phyloP scores from a whole-genome alignment of 2,113 vertebrate genomes.

The Numenius arquata region DNA sequence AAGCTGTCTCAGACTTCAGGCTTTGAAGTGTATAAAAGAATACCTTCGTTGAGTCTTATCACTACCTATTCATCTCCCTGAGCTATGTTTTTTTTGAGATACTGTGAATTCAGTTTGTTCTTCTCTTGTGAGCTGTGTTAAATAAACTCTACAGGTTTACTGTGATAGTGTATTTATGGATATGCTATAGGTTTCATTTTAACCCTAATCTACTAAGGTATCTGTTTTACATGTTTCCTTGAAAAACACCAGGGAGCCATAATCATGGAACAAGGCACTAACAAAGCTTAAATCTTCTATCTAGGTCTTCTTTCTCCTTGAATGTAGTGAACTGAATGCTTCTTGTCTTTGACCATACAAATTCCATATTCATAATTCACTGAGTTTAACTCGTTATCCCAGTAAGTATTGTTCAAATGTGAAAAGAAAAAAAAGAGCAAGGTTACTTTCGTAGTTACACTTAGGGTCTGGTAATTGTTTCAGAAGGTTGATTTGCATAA shows the following conservation, averaged over 20 bases:
- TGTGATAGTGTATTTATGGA: neutral
- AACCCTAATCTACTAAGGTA: neutral
- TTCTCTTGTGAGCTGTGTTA: neutral
- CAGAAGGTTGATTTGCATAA: neutral
- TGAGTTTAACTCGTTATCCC: neutral
- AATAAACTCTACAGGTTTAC: neutral
- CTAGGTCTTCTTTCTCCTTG: neutral
- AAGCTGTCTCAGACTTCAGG: neutral
- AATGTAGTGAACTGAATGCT: neutral
- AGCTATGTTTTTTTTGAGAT: neutral
- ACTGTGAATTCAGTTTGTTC: neutral
- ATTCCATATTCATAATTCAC: neutral
- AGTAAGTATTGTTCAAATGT: neutral
- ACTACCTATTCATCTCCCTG: neutral
- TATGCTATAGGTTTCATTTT: neutral
- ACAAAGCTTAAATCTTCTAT: neutral
- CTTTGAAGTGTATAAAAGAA: constrained; percentile 1
- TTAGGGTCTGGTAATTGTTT: neutral
- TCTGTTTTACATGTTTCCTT: neutral
- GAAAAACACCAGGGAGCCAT: neutral
- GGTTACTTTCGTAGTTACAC: neutral
- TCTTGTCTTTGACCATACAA: neutral
- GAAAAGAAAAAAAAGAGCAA: neutral
- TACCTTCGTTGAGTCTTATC: neutral
- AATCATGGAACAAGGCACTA: neutral